Conservation (phyloP, 1,140 invertebrate species). For the Zaprionus nigranus region DNA sequence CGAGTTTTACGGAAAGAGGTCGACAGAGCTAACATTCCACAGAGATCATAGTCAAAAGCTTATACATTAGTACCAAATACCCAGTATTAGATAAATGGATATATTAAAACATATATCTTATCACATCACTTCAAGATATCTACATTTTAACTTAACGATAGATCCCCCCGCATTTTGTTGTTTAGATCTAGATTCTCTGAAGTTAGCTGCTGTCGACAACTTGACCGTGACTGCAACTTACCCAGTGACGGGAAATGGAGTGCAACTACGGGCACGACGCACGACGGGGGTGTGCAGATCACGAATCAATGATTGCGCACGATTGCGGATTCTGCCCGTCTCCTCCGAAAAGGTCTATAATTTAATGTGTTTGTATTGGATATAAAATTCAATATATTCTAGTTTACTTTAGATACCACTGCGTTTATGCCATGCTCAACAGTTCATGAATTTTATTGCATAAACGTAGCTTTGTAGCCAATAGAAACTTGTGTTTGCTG, state of each 20-base stretch:
- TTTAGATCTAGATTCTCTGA: neutral
- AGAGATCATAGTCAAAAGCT: neutral
- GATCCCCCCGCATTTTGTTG: too few relatives aligned
- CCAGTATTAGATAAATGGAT: too few relatives aligned
- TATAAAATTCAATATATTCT: neutral
- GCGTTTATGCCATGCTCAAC: slow-evolving; percentile 1
- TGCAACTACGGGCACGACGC: slow-evolving; percentile 87
- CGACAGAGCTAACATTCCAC: neutral
- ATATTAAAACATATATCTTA: too few relatives aligned
- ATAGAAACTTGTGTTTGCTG: slow-evolving; percentile 84
- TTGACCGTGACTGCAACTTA: slow-evolving; percentile 48
- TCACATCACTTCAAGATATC: too few relatives aligned
- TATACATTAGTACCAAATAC: neutral
- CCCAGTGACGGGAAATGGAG: slow-evolving; percentile 84
- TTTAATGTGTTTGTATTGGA: slow-evolving; percentile 5
- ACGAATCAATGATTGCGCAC: slow-evolving; percentile 89
- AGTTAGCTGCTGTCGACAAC: neutral
- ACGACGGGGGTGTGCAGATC: slow-evolving; percentile 90
- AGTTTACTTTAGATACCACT: neutral
- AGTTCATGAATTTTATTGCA: slow-evolving; percentile 1
- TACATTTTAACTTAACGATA: too few relatives aligned
- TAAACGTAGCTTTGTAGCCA: neutral
- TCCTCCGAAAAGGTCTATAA: slow-evolving; percentile 91
- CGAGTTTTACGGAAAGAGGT: neutral
- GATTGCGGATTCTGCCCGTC: slow-evolving; percentile 90